A percentile compares a stretch with the other conserved stretches of the same genome.
These are phyloP conservation scores for Oryzias melastigma DNA, from an alignment of 2,113 vertebrate species.

Conservation along the genomic window DNA sequence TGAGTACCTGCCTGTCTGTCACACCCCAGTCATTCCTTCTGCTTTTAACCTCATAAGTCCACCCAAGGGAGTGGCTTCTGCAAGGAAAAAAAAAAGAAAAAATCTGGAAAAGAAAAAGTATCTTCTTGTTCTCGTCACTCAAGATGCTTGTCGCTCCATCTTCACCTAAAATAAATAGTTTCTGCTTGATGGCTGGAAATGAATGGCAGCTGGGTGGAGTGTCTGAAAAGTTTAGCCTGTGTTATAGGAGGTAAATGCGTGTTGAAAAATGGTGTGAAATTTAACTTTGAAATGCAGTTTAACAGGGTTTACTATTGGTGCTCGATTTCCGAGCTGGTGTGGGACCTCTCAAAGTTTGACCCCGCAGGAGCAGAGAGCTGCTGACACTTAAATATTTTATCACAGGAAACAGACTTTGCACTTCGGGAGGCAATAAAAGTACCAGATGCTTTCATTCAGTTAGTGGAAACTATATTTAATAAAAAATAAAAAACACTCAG, in stretches of 20 bases:
- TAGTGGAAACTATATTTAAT: no score
- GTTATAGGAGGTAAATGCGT: constrained; percentile 19
- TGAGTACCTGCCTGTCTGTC: constrained; percentile 30
- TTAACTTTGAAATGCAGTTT: not conserved
- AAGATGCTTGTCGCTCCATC: constrained; percentile 19
- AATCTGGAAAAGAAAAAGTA: not conserved
- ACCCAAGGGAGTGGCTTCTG: constrained; percentile 83
- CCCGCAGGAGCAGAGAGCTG: no score
- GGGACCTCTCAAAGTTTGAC: no score
- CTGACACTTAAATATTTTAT: not conserved
- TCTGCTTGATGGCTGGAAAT: constrained; percentile 35
- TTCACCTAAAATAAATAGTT: not conserved
- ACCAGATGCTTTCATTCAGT: not conserved
- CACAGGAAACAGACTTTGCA: constrained; percentile 25
- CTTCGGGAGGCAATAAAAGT: constrained; percentile 9
- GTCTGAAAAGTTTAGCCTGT: constrained; percentile 44
- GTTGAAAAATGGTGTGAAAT: not conserved
- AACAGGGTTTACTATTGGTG: no score
- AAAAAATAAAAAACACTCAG: no score
- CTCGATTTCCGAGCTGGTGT: no score
- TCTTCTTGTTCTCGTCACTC: not conserved
- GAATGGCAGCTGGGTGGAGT: constrained; percentile 37
- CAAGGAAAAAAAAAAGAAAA: constrained; percentile 45
- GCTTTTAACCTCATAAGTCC: constrained; percentile 69
- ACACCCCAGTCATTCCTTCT: constrained; percentile 2